A percentile compares a stretch with the other conserved stretches of the same genome.
These are phyloP conservation scores for Xyliphius kryptos DNA, from an alignment of 2,113 vertebrate genomes.

Conservation along the genomic window DNA sequence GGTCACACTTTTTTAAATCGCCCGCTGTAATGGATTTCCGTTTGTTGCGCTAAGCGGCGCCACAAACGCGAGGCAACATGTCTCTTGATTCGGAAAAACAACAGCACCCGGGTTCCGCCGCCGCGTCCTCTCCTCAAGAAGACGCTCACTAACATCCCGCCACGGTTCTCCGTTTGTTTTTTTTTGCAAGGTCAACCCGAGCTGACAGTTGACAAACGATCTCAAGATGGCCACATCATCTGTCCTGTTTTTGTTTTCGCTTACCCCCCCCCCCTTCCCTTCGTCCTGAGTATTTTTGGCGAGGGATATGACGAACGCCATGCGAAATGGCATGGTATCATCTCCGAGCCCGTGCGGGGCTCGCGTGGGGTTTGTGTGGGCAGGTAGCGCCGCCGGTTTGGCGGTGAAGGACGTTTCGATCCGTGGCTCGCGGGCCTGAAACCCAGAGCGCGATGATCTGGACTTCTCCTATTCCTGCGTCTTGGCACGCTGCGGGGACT, in stretches of 20 bases:
- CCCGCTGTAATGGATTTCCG: conserved; percentile 84
- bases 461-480: conserved; percentile 61
- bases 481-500: conserved; percentile 60
- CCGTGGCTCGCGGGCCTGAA: conserved; percentile 47
- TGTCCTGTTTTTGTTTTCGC: conserved; percentile 61
- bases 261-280: conserved; percentile 33
- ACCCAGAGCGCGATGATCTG: conserved; percentile 54
- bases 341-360: conserved; percentile 42
- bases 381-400: conserved; percentile 51
- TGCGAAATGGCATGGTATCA: conserved; percentile 43
- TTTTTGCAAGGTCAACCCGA: conserved; percentile 73
- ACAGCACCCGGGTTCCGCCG: conserved; percentile 45
- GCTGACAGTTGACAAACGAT: conserved; percentile 74
- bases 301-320: conserved; percentile 54
- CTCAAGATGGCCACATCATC: conserved; percentile 72
- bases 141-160: too few species aligned
- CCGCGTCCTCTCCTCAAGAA: conserved; percentile 24
- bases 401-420: conserved; percentile 31
- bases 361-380: conserved; percentile 20
- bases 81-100: conserved; percentile 74
- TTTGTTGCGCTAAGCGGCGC: conserved; percentile 82
- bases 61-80: conserved; percentile 80
- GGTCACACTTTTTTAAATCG: conserved; percentile 81
- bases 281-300: background rate
- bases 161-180: conserved; percentile 11